Conservation (phyloP, 2,888 invertebrate species). For the Xanthorhoe designata region DNA sequence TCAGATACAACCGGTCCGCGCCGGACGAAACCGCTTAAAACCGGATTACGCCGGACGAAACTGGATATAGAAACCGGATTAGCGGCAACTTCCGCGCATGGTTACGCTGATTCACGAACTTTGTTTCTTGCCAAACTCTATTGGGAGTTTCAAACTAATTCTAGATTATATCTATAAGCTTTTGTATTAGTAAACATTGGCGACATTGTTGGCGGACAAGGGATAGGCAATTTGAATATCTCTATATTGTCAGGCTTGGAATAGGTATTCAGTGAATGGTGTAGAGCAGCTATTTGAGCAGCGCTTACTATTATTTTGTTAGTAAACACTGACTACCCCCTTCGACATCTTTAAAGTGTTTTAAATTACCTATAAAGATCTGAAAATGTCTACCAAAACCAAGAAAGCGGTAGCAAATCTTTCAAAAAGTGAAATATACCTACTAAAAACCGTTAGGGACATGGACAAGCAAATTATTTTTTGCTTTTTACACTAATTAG, state of each 20-base stretch:
- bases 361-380: too few relatives aligned
- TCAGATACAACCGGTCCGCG: slow-evolving; percentile 64
- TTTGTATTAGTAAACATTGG: slow-evolving; percentile 54
- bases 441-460: too few relatives aligned
- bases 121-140: slow-evolving; percentile 70
- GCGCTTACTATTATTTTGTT: neutral
- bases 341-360: too few relatives aligned
- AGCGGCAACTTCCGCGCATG: slow-evolving; percentile 78
- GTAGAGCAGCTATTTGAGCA: neutral
- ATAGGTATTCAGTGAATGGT: slow-evolving; percentile 24
- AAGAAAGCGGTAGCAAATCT: too few relatives aligned
- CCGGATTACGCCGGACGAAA: slow-evolving; percentile 66
- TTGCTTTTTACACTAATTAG: too few relatives aligned
- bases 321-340: too few relatives aligned
- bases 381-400: too few relatives aligned
- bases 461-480: too few relatives aligned
- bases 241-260: slow-evolving; percentile 29
- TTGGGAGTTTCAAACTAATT: slow-evolving; percentile 66
- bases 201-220: slow-evolving; percentile 45
- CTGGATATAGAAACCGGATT: slow-evolving; percentile 73
- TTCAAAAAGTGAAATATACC: too few relatives aligned
- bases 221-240: slow-evolving; percentile 49
- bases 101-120: slow-evolving; percentile 81
- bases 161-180: slow-evolving; percentile 57
- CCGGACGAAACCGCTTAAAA: slow-evolving; percentile 63